Evolutionary conservation across 2,888 invertebrate genomes (phyloP).

Genomic region (Lasioglossum vierecki): DNA sequence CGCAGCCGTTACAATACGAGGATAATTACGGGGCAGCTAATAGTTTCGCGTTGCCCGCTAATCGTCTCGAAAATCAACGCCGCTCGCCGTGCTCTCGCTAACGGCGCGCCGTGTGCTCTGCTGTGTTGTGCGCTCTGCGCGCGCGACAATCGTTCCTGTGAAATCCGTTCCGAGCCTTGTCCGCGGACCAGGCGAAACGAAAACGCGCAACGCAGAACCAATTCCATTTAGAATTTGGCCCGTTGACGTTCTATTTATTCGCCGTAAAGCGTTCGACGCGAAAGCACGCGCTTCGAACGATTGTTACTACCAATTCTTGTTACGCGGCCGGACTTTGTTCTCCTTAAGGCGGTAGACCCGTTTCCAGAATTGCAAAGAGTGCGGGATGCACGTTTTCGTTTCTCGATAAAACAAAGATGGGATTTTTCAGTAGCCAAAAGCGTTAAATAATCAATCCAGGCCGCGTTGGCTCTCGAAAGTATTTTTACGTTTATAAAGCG

Average conservation of each 20-base stretch:
- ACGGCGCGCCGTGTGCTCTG: neutral
- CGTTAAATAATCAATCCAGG: too few species aligned
- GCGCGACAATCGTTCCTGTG: neutral
- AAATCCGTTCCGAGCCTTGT: neutral
- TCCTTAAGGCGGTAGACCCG: neutral
- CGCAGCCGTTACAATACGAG: conserved; percentile 50
- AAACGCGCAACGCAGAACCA: neutral
- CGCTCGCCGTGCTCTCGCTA: conserved; percentile 4
- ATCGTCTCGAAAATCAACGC: conserved; percentile 53
- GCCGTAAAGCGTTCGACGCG: neutral
- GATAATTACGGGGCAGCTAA: conserved; percentile 57
- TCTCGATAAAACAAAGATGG: too few species aligned
- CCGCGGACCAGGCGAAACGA: neutral
- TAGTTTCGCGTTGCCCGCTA: conserved; percentile 58
- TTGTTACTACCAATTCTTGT: conserved; percentile 4
- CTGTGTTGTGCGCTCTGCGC: neutral
- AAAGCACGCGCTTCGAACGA: neutral
- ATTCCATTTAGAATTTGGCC: neutral
- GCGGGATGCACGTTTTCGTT: too few species aligned
- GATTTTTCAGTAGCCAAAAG: too few species aligned
- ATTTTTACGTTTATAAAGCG: too few species aligned
- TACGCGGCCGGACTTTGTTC: neutral
- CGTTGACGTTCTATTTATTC: neutral
- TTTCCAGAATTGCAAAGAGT: too few species aligned
- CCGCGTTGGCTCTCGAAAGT: too few species aligned